These are phyloP conservation scores for Leptinotarsa lineolata DNA, from an alignment of 1,140 invertebrate species.

Conservation along the genomic window DNA sequence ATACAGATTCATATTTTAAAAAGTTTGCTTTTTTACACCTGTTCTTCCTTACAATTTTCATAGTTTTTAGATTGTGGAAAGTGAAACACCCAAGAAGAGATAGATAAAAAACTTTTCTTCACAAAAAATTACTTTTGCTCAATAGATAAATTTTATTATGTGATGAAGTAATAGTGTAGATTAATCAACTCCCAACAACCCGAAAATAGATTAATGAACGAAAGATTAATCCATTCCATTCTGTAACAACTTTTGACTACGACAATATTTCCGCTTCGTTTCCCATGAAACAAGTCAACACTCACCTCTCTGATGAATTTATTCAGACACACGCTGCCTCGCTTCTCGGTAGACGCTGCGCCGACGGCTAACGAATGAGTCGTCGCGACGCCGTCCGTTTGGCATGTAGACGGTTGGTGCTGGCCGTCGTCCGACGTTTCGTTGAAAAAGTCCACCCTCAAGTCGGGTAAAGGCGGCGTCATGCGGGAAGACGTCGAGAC, in stretches of 20 bases:
- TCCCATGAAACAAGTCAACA: constrained; percentile 1
- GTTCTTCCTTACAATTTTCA: too few species aligned
- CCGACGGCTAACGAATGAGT: constrained; percentile 33
- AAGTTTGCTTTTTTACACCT: too few species aligned
- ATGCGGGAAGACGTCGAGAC: constrained; percentile 48
- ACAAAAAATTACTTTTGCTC: too few species aligned
- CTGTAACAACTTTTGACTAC: not conserved
- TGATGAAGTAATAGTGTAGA: too few species aligned
- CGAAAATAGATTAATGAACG: too few species aligned
- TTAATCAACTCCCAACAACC: too few species aligned
- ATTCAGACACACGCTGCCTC: constrained; percentile 56
- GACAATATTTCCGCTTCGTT: not conserved
- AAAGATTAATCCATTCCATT: too few species aligned
- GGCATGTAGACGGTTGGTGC: constrained; percentile 21
- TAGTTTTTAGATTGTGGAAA: too few species aligned
- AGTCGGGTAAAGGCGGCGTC: constrained; percentile 63
- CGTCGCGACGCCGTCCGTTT: constrained; percentile 33
- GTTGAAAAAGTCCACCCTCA: constrained; percentile 66
- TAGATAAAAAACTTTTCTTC: too few species aligned
- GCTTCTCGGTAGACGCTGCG: constrained; percentile 47
- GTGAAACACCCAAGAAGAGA: too few species aligned
- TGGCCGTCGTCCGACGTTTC: constrained; percentile 48
- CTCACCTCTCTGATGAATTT: constrained; percentile 53
- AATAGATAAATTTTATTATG: too few species aligned
- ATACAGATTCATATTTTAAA: too few species aligned